These are phyloP conservation scores for Rhadina sibilatrix DNA, from an alignment of 2,113 vertebrate genomes.

Conservation along the genomic window DNA sequence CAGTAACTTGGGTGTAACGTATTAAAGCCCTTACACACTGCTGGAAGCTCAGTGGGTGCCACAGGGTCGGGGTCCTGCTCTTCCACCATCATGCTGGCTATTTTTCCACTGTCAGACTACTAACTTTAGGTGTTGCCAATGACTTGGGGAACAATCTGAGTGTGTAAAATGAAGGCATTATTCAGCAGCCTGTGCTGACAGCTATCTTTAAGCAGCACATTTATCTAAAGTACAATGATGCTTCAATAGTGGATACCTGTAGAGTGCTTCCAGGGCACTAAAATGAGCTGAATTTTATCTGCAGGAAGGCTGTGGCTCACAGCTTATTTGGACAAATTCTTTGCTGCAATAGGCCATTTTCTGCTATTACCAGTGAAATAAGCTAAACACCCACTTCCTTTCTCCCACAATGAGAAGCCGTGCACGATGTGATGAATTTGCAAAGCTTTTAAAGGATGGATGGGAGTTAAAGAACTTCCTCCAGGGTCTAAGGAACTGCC, in stretches of 20 bases:
- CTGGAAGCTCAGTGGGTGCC: background rate
- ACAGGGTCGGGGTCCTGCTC: background rate
- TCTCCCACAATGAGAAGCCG: background rate
- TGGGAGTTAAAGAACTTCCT: slow-evolving; percentile 8
- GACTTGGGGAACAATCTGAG: background rate
- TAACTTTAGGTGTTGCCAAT: background rate
- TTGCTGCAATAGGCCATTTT: slow-evolving; percentile 13
- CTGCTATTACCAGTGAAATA: background rate
- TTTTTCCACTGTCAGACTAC: background rate
- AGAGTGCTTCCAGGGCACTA: background rate
- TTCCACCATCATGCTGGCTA: background rate
- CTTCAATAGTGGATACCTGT: background rate
- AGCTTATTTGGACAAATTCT: slow-evolving; percentile 35
- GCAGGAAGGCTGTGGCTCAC: background rate
- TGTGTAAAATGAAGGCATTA: background rate
- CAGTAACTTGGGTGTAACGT: rapidly evolving
- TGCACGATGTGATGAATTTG: background rate
- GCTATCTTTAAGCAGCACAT: background rate
- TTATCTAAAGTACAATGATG: background rate
- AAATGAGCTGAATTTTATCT: background rate
- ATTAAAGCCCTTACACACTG: background rate
- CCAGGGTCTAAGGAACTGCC: background rate
- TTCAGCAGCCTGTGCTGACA: background rate
- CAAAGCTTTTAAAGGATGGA: background rate
- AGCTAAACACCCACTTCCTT: background rate